Percentiles rank a stretch among this genome's conserved stretches.
Conservation (phyloP, 2,113 vertebrate genomes). For the Eonycteris spelaea region DNA sequence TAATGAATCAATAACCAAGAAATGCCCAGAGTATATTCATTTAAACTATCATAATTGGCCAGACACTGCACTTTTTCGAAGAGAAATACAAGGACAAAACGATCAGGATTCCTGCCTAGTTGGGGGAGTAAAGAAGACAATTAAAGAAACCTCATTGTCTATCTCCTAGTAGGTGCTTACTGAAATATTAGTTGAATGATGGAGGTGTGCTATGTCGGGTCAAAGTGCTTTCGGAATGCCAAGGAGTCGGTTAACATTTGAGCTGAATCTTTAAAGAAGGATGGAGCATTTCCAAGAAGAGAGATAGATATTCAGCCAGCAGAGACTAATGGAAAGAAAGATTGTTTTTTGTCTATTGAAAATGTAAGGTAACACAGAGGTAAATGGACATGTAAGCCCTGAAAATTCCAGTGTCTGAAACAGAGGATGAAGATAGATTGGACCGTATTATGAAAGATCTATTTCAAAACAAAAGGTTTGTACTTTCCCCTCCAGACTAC, state of each 20-base stretch:
- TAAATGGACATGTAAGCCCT: not conserved
- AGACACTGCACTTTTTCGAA: not conserved
- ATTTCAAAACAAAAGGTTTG: not conserved
- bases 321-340: not conserved
- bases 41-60: not conserved
- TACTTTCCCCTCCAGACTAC: not conserved
- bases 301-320: not conserved
- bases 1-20: constrained; percentile 3
- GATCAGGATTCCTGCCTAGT: not conserved
- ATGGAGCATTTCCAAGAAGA: not conserved
- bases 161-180: not conserved
- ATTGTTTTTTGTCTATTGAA: not conserved
- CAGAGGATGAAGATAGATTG: not conserved
- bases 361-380: not conserved
- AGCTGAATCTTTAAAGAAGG: not conserved
- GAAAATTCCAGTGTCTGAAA: not conserved
- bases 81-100: not conserved
- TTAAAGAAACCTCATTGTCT: not conserved
- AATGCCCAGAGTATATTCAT: not conserved
- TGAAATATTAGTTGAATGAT: not conserved
- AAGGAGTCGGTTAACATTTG: not conserved
- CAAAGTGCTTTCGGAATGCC: not conserved
- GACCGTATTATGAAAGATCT: not conserved
- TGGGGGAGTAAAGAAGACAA: not conserved
- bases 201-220: not conserved